Evolutionary conservation across 2,113 vertebrate genomes (phyloP).

Genomic region (Notechis scutatus): DNA sequence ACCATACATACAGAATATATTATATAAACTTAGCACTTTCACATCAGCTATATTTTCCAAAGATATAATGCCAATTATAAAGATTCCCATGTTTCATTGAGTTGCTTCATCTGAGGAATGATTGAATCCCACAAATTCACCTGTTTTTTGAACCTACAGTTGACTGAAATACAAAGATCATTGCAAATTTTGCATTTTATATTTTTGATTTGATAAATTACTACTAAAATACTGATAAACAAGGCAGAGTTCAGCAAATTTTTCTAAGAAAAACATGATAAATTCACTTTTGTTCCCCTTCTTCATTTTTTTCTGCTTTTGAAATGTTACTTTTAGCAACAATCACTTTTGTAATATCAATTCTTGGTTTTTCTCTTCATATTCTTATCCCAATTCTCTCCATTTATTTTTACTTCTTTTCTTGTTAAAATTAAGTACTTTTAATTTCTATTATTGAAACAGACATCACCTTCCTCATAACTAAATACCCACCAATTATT

Average conservation of each 20-base stretch:
- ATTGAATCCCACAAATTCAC: not conserved
- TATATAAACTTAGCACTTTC: not conserved
- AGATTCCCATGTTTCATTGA: not conserved
- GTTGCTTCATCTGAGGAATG: not conserved
- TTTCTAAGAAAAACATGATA: not conserved
- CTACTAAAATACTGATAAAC: not conserved
- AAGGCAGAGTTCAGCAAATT: not conserved
- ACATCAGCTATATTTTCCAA: not conserved
- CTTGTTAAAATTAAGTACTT: not conserved
- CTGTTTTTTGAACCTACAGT: not conserved
- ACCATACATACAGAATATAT: not conserved
- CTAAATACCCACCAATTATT: not conserved
- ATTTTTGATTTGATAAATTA: not conserved
- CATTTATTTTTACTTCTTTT: not conserved
- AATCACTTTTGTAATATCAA: conserved; percentile 3
- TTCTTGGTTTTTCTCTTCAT: conserved; percentile 17
- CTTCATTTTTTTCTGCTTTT: fast-evolving
- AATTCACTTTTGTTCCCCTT: not conserved
- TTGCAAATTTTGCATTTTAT: not conserved
- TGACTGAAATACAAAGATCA: not conserved
- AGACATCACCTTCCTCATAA: not conserved
- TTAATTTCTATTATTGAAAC: not conserved
- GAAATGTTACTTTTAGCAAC: not conserved
- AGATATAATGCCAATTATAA: not conserved
- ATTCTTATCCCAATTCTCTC: not conserved